These are phyloP conservation scores for Colaptes auratus DNA, from an alignment of 2,113 vertebrate species.

Conservation along the genomic window DNA sequence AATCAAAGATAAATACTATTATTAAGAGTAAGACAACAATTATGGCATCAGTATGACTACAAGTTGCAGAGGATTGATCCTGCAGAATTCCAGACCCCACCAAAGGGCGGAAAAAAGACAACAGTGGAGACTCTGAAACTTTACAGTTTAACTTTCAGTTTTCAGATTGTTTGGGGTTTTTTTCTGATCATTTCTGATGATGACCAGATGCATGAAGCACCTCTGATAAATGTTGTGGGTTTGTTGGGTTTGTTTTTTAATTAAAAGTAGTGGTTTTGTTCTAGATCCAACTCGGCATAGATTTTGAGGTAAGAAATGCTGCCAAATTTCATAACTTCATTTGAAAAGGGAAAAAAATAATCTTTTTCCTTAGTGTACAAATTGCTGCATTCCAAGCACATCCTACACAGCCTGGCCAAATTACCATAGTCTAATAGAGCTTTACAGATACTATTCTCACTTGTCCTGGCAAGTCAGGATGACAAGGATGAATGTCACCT, in stretches of 20 bases:
- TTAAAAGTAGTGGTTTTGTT: background rate
- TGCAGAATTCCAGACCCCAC: background rate
- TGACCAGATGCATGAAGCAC: background rate
- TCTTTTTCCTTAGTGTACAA: background rate
- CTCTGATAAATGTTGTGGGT: background rate
- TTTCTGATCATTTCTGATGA: background rate
- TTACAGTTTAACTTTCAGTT: background rate
- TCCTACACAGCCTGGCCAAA: slow-evolving; percentile 55
- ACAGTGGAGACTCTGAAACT: background rate
- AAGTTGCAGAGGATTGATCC: background rate
- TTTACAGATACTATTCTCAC: background rate
- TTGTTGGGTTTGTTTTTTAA: background rate
- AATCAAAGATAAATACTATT: background rate
- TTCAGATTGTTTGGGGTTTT: background rate
- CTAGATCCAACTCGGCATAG: background rate
- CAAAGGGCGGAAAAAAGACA: background rate
- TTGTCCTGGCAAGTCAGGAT: background rate
- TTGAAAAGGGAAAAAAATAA: background rate
- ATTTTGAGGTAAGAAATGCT: slow-evolving; percentile 37
- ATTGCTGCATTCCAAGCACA: slow-evolving; percentile 46
- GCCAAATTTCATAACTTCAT: slow-evolving; percentile 50
- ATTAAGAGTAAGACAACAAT: background rate
- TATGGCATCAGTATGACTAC: too few species aligned
- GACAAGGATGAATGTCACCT: background rate
- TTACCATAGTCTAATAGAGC: slow-evolving; percentile 12